Evolutionary conservation across 2,113 vertebrate species (phyloP).

Genomic region (Takifugu flavidus): DNA sequence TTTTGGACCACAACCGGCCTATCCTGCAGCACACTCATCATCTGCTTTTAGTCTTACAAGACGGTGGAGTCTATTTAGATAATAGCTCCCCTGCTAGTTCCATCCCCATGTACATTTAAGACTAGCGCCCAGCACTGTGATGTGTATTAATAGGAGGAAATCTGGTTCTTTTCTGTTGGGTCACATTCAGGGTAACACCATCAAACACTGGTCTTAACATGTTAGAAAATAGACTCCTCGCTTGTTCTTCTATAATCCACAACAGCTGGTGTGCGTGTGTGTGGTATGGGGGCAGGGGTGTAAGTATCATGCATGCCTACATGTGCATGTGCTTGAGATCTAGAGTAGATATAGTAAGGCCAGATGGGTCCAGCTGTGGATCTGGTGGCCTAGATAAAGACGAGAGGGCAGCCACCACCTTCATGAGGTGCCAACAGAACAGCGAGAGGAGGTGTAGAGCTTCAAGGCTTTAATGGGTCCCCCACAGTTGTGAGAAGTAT

Average conservation of each 20-base stretch:
- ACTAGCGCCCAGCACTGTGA: not conserved
- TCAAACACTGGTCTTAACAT: constrained; percentile 45
- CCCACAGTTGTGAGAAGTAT: too few relatives aligned
- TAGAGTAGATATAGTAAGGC: constrained; percentile 39
- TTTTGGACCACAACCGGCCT: not conserved
- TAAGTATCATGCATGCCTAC: constrained; percentile 30
- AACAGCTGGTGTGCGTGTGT: constrained; percentile 64
- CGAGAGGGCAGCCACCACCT: constrained; percentile 58
- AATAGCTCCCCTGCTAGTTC: constrained; percentile 6
- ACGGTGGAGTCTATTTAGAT: not conserved
- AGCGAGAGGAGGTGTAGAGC: constrained; percentile 57
- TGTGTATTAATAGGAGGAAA: constrained; percentile 19
- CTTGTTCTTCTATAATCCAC: constrained; percentile 65
- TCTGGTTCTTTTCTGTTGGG: constrained; percentile 43
- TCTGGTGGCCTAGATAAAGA: constrained; percentile 74
- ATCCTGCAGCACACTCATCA: not conserved
- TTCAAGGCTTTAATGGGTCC: constrained; percentile 37
- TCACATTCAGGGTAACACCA: constrained; percentile 47
- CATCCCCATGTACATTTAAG: not conserved
- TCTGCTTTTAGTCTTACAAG: constrained; percentile 7
- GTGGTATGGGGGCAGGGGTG: constrained; percentile 29
- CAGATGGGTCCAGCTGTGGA: constrained; percentile 73
- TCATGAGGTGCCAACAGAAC: constrained; percentile 62
- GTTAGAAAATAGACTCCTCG: constrained; percentile 38
- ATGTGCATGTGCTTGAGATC: constrained; percentile 8